Evolutionary conservation across 2,113 vertebrate species (phyloP).

Genomic region (Rhinoderma darwinii): DNA sequence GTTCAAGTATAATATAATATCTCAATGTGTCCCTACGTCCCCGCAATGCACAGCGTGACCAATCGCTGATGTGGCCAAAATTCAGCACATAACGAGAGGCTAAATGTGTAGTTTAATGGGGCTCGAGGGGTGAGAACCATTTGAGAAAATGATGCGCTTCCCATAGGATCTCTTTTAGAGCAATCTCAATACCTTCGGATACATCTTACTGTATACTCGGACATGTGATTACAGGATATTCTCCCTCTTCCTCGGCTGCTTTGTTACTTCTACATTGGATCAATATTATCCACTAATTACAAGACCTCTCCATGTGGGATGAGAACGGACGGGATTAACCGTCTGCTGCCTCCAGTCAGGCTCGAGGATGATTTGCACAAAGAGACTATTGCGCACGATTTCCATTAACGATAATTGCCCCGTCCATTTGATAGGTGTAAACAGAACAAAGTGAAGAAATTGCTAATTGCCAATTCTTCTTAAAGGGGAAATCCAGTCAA

Average conservation of each 20-base stretch:
- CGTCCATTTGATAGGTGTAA: background rate
- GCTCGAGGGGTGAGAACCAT: constrained; percentile 7
- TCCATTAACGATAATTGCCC: background rate
- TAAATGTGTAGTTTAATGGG: constrained; percentile 68
- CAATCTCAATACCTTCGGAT: background rate
- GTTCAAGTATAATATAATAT: background rate
- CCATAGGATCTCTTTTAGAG: constrained; percentile 10
- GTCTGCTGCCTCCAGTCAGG: background rate
- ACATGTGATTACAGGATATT: background rate
- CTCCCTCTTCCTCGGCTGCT: no score
- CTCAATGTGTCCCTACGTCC: background rate
- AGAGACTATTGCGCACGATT: background rate
- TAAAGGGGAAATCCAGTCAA: background rate
- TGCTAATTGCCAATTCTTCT: background rate
- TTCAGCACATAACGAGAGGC: constrained; percentile 65
- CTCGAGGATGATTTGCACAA: background rate
- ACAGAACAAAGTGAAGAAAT: no score
- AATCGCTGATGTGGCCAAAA: background rate
- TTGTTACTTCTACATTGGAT: background rate
- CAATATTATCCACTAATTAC: constrained; percentile 16
- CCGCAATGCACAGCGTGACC: background rate
- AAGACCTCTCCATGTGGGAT: background rate
- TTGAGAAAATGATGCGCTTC: constrained; percentile 36
- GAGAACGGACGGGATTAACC: background rate
- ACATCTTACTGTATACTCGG: background rate